phyloP scores from a whole-genome alignment of 2,113 vertebrate genomes.

The Macaca nemestrina region DNA sequence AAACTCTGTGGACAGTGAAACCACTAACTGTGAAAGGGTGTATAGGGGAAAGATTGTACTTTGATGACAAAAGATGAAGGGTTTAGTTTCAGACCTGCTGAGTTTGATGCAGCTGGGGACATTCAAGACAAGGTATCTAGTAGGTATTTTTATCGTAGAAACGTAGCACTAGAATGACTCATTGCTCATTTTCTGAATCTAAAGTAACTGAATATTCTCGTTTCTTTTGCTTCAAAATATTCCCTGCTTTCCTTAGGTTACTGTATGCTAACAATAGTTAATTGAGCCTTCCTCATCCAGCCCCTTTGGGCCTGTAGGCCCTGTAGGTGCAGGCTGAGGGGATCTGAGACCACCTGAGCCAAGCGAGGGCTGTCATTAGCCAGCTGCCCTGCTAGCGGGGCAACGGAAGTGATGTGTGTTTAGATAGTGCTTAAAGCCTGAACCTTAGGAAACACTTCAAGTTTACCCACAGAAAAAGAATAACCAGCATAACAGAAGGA shows the following conservation, averaged over 20 bases:
- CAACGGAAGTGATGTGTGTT: background rate
- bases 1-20: too few species aligned
- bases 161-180: background rate
- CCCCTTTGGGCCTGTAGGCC: too few species aligned
- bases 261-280: background rate
- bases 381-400: accelerated
- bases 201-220: background rate
- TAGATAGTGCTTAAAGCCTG: background rate
- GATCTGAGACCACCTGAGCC: too few species aligned
- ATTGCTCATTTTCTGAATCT: background rate
- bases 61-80: background rate
- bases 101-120: background rate
- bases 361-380: accelerated
- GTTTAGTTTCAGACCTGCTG: background rate
- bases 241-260: background rate
- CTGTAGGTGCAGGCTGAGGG: too few species aligned
- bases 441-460: background rate
- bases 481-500: background rate
- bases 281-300: background rate
- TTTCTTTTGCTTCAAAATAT: background rate
- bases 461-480: background rate
- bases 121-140: background rate
- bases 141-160: background rate
- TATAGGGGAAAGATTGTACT: background rate
- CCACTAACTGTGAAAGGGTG: background rate